Conservation (phyloP, 2,888 invertebrate species). For the Embidobia sp. region DNA sequence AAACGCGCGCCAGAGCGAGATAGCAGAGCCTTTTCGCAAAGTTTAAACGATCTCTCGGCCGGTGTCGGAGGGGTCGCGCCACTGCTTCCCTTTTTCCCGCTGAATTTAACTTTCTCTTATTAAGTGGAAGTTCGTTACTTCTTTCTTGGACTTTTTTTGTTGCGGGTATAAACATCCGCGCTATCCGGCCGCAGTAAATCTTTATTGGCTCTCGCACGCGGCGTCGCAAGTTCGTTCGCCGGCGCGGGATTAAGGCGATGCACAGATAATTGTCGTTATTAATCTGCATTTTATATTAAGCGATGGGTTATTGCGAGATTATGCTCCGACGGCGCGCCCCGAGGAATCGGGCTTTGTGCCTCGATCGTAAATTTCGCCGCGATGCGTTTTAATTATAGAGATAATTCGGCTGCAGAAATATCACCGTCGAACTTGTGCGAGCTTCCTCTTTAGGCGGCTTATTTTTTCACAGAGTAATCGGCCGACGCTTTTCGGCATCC, state of each 20-base stretch:
- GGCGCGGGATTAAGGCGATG: conserved; percentile 27
- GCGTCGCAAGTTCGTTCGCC: conserved; percentile 24
- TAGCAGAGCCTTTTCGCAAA: conserved; percentile 58
- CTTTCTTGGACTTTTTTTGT: conserved; percentile 26
- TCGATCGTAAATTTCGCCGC: conserved; percentile 35
- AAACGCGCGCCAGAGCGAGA: conserved; percentile 63
- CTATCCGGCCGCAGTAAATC: conserved; percentile 29
- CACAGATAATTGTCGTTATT: conserved; percentile 45
- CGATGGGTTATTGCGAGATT: conserved; percentile 43
- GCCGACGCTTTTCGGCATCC: conserved; percentile 11
- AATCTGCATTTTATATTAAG: conserved; percentile 43
- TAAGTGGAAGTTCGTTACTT: conserved; percentile 55
- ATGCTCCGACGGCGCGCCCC: conserved; percentile 12
- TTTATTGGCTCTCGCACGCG: conserved; percentile 42
- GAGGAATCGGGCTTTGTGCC: conserved; percentile 15
- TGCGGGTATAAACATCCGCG: conserved; percentile 42
- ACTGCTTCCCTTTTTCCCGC: conserved; percentile 48
- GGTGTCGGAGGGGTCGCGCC: conserved; percentile 44
- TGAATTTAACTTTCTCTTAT: conserved; percentile 61
- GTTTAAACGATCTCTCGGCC: conserved; percentile 48
- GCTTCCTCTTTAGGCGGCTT: not conserved
- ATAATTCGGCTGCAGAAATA: conserved; percentile 12
- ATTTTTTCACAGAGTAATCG: too few species aligned
- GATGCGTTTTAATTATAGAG: conserved; percentile 18
- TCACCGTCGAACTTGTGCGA: not conserved